Evolutionary conservation across 2,113 vertebrate species (phyloP).

Genomic region (Paraplagusia blochii): DNA sequence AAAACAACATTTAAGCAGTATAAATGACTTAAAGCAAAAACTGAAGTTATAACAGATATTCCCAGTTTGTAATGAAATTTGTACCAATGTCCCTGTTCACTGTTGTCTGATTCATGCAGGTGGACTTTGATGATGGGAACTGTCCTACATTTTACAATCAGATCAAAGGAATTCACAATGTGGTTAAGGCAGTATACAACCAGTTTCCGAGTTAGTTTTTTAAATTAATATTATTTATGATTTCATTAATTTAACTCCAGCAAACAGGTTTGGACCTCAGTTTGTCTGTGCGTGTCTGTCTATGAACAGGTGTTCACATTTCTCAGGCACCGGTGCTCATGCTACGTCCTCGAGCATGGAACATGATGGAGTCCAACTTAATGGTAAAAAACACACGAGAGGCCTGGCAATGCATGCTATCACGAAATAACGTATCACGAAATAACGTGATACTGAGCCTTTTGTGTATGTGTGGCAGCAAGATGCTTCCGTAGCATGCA

Average conservation of each 20-base stretch:
- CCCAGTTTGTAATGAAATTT: too few relatives aligned
- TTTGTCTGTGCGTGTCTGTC: neutral
- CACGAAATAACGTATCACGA: too few relatives aligned
- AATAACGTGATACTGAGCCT: too few relatives aligned
- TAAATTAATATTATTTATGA: too few relatives aligned
- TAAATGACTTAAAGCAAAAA: too few relatives aligned
- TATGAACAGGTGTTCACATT: slow-evolving; percentile 61
- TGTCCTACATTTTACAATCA: slow-evolving; percentile 78
- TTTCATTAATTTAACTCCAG: too few relatives aligned
- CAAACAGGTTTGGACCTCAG: neutral
- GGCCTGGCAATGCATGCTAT: too few relatives aligned
- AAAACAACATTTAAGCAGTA: too few relatives aligned
- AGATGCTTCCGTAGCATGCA: too few relatives aligned
- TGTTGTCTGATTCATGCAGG: slow-evolving; percentile 46
- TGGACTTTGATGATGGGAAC: slow-evolving; percentile 82
- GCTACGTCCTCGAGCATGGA: slow-evolving; percentile 81
- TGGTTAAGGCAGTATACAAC: slow-evolving; percentile 68
- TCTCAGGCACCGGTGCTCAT: slow-evolving; percentile 77
- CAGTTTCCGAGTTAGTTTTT: slow-evolving; percentile 65
- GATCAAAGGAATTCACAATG: slow-evolving; percentile 77
- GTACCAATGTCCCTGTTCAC: too few relatives aligned
- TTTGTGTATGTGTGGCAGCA: too few relatives aligned
- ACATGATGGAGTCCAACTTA: slow-evolving; percentile 79
- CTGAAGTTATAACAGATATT: too few relatives aligned
- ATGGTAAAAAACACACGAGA: slow-evolving; percentile 60